These are phyloP conservation scores for Euwallacea similis DNA, from an alignment of 1,140 invertebrate species.

Conservation along the genomic window DNA sequence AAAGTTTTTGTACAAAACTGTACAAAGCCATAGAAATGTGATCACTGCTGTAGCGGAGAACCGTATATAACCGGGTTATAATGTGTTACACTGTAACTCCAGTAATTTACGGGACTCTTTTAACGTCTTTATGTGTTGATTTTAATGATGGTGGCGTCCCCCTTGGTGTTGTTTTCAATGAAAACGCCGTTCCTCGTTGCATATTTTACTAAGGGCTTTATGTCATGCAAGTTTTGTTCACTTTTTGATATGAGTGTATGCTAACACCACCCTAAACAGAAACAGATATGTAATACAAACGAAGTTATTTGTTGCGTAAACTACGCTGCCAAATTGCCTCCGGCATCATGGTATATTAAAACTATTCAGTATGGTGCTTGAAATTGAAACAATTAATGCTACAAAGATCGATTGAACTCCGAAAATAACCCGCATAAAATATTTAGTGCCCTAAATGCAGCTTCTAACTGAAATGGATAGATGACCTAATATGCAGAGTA, in stretches of 20 bases:
- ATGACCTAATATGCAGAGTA: conserved; percentile 9
- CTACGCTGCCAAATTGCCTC: background rate
- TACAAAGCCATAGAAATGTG: conserved; percentile 27
- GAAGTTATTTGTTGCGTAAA: background rate
- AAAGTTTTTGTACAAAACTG: conserved; percentile 27
- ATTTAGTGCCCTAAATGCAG: conserved; percentile 3
- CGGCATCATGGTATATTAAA: background rate
- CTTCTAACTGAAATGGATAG: conserved; percentile 8
- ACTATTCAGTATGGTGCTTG: background rate
- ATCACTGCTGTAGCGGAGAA: conserved; percentile 18
- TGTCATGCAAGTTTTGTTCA: conserved; percentile 1
- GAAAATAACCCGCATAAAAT: conserved; percentile 12
- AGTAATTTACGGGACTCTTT: conserved; percentile 33
- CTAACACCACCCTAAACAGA: too few species aligned
- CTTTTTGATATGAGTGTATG: conserved; percentile 7
- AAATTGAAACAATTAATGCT: conserved; percentile 1
- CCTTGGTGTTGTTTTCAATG: conserved; percentile 24
- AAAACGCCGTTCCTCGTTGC: background rate
- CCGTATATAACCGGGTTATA: conserved; percentile 22
- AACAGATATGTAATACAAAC: background rate
- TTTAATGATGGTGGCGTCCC: conserved; percentile 30
- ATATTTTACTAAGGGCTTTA: conserved; percentile 2
- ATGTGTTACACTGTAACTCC: conserved; percentile 29
- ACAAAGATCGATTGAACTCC: conserved; percentile 3
- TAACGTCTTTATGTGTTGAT: conserved; percentile 30